Percentiles rank a stretch among this genome's conserved stretches.
phyloP scores from a whole-genome alignment of 2,797 vertebrate genomes.

The Lagocephalus sceleratus region DNA sequence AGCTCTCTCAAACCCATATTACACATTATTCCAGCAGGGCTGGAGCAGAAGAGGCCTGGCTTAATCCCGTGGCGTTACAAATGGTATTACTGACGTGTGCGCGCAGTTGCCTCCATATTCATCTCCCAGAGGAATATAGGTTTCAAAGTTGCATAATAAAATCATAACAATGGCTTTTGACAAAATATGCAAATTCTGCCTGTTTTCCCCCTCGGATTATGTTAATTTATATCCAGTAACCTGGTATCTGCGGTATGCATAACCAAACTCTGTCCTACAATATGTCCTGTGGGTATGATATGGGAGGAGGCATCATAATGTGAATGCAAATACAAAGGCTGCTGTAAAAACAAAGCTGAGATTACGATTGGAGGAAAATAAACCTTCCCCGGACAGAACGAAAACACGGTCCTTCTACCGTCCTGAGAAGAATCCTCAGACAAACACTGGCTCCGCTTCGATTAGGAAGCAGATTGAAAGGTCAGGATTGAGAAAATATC shows the following conservation, averaged over 20 bases:
- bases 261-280: constrained; percentile 46
- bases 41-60: constrained; percentile 42
- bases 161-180: constrained; percentile 56
- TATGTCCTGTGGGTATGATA: constrained; percentile 51
- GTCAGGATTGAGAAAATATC: constrained; percentile 39
- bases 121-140: constrained; percentile 58
- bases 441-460: constrained; percentile 21
- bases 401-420: constrained; percentile 19
- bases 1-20: constrained; percentile 40
- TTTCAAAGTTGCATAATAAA: constrained; percentile 58
- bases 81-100: constrained; percentile 62
- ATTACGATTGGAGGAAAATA: constrained; percentile 51
- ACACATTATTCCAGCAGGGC: constrained; percentile 39
- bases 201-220: constrained; percentile 58
- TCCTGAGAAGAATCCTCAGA: constrained; percentile 38
- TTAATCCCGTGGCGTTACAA: constrained; percentile 66
- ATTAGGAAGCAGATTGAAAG: constrained; percentile 24
- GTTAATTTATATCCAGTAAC: constrained; percentile 56
- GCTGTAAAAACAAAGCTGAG: constrained; percentile 58
- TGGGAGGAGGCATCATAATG: constrained; percentile 40
- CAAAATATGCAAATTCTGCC: constrained; percentile 64
- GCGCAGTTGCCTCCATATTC: constrained; percentile 56
- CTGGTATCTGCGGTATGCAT: constrained; percentile 51
- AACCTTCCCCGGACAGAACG: constrained; percentile 32
- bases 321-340: constrained; percentile 55